Evolutionary conservation across 2,113 vertebrate species (phyloP), one percentile per base, ranked within the genome.

Genomic region (Nothoprocta pentlandii): DNA sequence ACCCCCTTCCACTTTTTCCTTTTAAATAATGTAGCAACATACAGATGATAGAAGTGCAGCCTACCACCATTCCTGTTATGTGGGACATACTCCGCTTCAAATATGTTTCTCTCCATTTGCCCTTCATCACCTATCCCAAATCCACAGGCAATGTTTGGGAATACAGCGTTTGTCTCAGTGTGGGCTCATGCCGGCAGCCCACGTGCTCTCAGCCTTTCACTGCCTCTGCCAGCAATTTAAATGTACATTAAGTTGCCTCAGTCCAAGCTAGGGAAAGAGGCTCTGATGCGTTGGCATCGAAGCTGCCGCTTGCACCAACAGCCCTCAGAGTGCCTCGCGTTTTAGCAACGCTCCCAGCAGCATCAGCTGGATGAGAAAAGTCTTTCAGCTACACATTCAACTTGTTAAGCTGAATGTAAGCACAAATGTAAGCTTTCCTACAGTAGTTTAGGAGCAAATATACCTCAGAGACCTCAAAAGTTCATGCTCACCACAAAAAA

Each of bases 371-470:
- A 74, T 36, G 78, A 42, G 67, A 39, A 44, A 77, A 41, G 66
- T 88, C 80, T 87, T 62, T 64, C 83, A 64, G 77, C 1, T 17
- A 54, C 42, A 20, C 42, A 54, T 51, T 74, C 68, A 93, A 82
- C 32, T 76, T 58, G 77, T 51, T 76, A 92, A 92, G 89, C 79
- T 95, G 80, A 93, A 63, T 23, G 21, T 49, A 22, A 49, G 49
- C 21, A 49, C 63, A 91, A 94, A 80, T 62, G 89, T 51, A 96
- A 6, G 68, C 63, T 90, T 93, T 82, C 26, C 93, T 87, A 63
- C 78, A 28, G 26, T 53, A 80, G 90, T 87, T 96, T n/a, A 81
- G 68, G 76, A 94, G 75, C 30, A 93, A 87, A 83, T n/a, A 10
- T 4, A 93, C 69, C n/a, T 89, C 2, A 63, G 13, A 46, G 64